Percentiles rank a stretch among this genome's conserved stretches.
Evolutionary conservation across 2,113 vertebrate genomes (phyloP).

Genomic region (Dicrurus megarhynchus): DNA sequence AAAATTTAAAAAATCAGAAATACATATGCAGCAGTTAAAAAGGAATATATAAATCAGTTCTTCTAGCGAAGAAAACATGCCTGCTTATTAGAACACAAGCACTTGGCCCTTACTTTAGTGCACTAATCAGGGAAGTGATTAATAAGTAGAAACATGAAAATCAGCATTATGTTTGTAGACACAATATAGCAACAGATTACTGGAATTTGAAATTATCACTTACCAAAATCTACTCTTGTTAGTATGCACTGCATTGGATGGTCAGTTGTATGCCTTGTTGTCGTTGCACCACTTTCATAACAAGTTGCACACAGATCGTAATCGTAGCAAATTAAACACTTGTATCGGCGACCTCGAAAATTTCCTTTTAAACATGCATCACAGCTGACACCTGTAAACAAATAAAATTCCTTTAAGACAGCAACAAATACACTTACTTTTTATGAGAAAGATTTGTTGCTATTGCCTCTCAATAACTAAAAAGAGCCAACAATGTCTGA

Average conservation of each 20-base stretch:
- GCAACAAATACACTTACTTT: not conserved
- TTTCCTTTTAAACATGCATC: constrained; percentile 99
- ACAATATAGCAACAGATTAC: not conserved
- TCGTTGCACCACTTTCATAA: constrained; percentile 98
- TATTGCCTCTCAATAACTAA: not conserved
- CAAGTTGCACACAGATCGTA: constrained; percentile 98
- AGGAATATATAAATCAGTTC: not conserved
- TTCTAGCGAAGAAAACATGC: not conserved
- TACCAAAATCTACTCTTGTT: constrained; percentile 99
- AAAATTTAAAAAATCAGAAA: not conserved
- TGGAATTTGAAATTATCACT: constrained; percentile 30
- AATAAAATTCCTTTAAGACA: constrained; percentile 42
- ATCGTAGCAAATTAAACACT: constrained; percentile 99
- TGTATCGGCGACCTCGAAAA: constrained; percentile 95
- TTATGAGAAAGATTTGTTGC: not conserved
- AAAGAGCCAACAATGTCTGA: not conserved
- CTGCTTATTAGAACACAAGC: not conserved
- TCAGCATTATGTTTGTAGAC: not conserved
- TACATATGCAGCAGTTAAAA: not conserved
- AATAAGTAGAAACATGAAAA: not conserved
- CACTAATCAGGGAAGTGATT: not conserved
- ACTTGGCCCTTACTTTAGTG: not conserved
- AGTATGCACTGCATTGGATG: constrained; percentile 99
- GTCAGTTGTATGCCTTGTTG: constrained; percentile 97
- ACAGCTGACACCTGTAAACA: constrained; percentile 95